phyloP scores from a whole-genome alignment of 1,140 invertebrate species.

The Galendromus occidentalis region DNA sequence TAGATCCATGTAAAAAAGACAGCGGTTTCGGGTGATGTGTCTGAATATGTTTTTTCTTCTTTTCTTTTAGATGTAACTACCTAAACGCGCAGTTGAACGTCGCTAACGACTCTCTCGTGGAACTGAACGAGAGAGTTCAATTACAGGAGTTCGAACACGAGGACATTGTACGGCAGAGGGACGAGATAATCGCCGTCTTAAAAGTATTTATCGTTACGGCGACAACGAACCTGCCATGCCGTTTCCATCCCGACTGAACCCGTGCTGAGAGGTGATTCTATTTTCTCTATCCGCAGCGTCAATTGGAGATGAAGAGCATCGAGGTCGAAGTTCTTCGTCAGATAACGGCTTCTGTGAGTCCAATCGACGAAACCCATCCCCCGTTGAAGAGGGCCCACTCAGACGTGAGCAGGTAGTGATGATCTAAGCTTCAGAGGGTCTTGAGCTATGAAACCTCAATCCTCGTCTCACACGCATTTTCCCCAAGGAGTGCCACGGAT shows the following conservation, averaged over 20 bases:
- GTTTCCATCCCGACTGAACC: too few relatives aligned
- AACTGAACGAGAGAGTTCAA: neutral
- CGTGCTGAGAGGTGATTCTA: neutral
- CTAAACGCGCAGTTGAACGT: neutral
- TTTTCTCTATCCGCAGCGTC: neutral
- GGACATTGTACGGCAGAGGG: neutral
- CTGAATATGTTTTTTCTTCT: neutral
- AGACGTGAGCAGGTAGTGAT: neutral
- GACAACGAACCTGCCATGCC: neutral
- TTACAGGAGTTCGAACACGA: neutral
- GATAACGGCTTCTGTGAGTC: neutral
- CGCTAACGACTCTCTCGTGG: neutral
- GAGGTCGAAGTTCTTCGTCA: neutral
- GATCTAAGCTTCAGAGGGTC: neutral
- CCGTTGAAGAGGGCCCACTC: neutral
- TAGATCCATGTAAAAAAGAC: neutral
- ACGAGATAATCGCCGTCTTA: neutral
- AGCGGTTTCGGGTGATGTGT: neutral
- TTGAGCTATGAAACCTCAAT: neutral
- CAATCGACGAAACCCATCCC: neutral
- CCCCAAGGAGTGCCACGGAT: neutral
- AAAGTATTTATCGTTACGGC: neutral
- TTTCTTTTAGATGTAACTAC: neutral
- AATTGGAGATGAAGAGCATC: conserved; percentile 3
- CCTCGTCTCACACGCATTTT: neutral